Conservation (phyloP, 2,888 invertebrate genomes). For the Eulithis prunata region DNA sequence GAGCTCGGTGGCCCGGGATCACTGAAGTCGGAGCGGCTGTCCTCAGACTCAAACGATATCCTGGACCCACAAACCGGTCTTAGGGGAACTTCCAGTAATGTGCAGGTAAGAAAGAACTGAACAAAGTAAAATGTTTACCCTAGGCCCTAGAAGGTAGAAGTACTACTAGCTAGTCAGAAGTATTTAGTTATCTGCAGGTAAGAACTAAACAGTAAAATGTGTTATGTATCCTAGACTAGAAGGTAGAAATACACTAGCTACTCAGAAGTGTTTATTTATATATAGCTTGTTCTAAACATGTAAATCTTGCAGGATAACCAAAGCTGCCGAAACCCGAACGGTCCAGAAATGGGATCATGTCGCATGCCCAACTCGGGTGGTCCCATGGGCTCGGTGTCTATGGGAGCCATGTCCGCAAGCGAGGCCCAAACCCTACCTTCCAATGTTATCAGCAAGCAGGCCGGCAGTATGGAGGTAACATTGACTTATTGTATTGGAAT, state of each 20-base stretch:
- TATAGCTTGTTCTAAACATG: not conserved
- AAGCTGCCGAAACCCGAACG: conserved; percentile 77
- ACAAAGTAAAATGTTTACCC: too few relatives aligned
- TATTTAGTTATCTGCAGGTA: conserved; percentile 70
- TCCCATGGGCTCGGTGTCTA: conserved; percentile 75
- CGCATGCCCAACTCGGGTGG: conserved; percentile 74
- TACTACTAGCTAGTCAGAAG: too few relatives aligned
- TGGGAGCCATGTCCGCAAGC: conserved; percentile 80
- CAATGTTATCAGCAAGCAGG: conserved; percentile 91
- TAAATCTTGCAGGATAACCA: conserved; percentile 67
- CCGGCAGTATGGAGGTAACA: conserved; percentile 90
- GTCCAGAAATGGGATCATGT: conserved; percentile 77
- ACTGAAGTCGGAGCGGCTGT: conserved; percentile 78
- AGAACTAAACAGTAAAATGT: conserved; percentile 17
- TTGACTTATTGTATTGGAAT: conserved; percentile 34
- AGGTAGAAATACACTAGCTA: too few relatives aligned
- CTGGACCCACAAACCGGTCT: conserved; percentile 81
- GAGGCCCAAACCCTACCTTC: conserved; percentile 90
- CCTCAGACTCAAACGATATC: conserved; percentile 81
- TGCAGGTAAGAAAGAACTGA: conserved; percentile 78
- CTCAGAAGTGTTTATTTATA: not conserved
- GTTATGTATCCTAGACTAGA: too few relatives aligned
- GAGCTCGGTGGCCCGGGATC: conserved; percentile 81
- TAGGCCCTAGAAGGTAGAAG: too few relatives aligned
- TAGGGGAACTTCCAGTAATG: conserved; percentile 69